These are phyloP conservation scores for Garrulus glandarius DNA, from an alignment of 2,797 vertebrate genomes.

Conservation along the genomic window DNA sequence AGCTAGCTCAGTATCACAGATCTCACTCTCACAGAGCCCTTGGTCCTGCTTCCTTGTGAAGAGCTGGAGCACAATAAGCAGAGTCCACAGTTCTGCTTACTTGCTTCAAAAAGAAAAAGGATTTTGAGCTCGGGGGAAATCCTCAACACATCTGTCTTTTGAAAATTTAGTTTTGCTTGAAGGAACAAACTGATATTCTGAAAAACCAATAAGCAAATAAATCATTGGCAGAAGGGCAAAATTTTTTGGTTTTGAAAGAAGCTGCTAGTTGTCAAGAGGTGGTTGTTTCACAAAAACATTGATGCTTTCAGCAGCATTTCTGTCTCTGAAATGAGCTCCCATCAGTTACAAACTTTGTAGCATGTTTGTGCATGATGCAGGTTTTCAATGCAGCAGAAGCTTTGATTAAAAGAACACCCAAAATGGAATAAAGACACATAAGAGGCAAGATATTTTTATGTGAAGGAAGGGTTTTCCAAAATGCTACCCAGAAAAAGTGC, in stretches of 20 bases:
- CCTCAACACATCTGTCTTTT: not conserved
- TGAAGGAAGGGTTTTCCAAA: not conserved
- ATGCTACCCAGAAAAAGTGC: not conserved
- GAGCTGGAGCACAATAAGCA: fast-evolving
- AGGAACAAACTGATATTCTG: not conserved
- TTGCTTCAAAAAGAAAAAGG: not conserved
- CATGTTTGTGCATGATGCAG: fast-evolving
- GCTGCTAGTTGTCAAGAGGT: not conserved
- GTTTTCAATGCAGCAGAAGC: not conserved
- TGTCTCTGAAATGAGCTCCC: not conserved
- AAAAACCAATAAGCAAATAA: not conserved
- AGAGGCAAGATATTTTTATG: not conserved
- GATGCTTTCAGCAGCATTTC: not conserved
- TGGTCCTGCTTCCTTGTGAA: not conserved
- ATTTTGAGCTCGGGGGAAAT: not conserved
- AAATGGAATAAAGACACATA: not conserved
- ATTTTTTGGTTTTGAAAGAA: not conserved
- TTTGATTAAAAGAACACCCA: not conserved
- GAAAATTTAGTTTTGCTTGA: not conserved
- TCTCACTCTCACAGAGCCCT: not conserved
- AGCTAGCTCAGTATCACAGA: not conserved
- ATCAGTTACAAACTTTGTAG: not conserved
- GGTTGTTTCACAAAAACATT: not conserved
- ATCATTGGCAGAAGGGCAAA: not conserved
- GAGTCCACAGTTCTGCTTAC: not conserved